These are phyloP conservation scores for Rhynchophorus ferrugineus DNA, from an alignment of 1,140 invertebrate species.

Conservation along the genomic window DNA sequence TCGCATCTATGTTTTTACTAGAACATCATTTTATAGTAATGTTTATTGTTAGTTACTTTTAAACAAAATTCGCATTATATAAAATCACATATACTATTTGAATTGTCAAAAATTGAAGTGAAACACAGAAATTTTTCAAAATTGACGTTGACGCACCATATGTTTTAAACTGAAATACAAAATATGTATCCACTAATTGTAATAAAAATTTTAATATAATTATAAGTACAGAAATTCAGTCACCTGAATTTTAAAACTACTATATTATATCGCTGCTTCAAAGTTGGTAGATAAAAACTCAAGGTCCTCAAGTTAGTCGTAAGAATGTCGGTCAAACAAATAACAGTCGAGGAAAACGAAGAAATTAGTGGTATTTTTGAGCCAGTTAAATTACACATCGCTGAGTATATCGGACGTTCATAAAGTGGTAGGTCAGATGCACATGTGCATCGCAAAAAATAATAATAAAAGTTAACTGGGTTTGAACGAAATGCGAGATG, in stretches of 20 bases:
- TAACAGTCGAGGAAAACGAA: slow-evolving; percentile 16
- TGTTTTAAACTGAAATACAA: too few species aligned
- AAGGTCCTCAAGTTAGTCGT: slow-evolving; percentile 28
- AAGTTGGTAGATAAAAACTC: slow-evolving; percentile 28
- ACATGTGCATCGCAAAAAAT: slow-evolving; percentile 5
- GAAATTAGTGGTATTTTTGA: slow-evolving; percentile 6
- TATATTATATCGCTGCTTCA: slow-evolving; percentile 23
- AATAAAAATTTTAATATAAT: too few species aligned
- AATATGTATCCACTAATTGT: too few species aligned
- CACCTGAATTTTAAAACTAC: slow-evolving; percentile 27
- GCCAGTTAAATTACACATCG: slow-evolving; percentile 2
- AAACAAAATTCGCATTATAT: too few species aligned
- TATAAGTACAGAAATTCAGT: slow-evolving; percentile 21
- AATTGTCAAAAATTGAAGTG: too few species aligned
- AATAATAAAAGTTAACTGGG: slow-evolving; percentile 13
- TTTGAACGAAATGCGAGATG: slow-evolving; percentile 13
- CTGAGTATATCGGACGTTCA: slow-evolving; percentile 8
- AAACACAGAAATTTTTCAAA: too few species aligned
- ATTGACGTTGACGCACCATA: too few species aligned
- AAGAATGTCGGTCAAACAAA: slow-evolving; percentile 27
- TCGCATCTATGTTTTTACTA: too few species aligned
- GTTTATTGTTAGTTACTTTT: too few species aligned
- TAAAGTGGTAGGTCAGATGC: slow-evolving; percentile 3
- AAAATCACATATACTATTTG: too few species aligned
- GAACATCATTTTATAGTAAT: too few species aligned